A percentile compares a stretch with the other conserved stretches of the same genome.
Evolutionary conservation across 23 tunicate genomes (phyloP).

Genomic region (Styela clava): DNA sequence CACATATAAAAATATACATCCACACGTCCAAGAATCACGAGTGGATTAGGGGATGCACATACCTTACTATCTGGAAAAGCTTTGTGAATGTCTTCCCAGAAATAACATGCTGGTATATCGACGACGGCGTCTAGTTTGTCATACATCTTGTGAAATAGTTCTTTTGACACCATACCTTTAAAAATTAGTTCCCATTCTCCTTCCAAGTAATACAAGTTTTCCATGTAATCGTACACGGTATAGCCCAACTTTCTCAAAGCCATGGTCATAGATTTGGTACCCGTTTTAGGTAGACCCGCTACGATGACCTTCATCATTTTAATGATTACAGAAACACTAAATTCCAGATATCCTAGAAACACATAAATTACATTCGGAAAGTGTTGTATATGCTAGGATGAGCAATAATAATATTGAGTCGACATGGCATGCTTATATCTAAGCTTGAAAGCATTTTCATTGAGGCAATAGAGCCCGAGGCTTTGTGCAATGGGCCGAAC

Average conservation of each 20-base stretch:
- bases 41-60: too few species aligned
- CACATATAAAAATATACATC: too few species aligned
- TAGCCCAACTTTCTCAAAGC: neutral
- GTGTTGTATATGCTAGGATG: too few species aligned
- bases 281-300: neutral
- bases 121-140: neutral
- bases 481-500: too few species aligned
- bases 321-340: too few species aligned
- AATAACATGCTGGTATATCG: neutral
- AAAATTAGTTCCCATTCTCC: neutral
- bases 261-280: neutral
- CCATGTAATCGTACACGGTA: neutral
- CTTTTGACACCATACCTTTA: neutral
- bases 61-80: neutral
- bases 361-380: too few species aligned
- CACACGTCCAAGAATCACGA: too few species aligned
- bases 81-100: neutral
- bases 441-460: too few species aligned
- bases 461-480: too few species aligned
- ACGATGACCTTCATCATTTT: neutral
- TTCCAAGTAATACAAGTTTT: neutral
- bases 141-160: neutral
- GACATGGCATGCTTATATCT: too few species aligned
- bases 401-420: too few species aligned
- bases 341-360: too few species aligned